These are phyloP conservation scores for Darwinula stevensoni DNA, from an alignment of 2,888 invertebrate species.

Conservation along the genomic window DNA sequence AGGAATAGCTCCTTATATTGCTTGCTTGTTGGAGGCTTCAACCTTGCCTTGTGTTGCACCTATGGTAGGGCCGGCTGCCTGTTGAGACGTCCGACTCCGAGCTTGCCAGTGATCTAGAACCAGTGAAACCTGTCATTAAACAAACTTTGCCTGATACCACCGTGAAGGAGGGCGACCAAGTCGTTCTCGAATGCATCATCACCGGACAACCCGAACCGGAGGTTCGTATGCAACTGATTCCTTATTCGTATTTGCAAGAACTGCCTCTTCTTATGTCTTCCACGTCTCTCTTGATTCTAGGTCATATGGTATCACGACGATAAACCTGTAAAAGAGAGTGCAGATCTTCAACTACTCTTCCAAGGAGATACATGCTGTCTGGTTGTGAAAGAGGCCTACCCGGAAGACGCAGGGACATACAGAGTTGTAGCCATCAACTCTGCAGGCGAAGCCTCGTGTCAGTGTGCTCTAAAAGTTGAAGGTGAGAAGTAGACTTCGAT, in stretches of 20 bases:
- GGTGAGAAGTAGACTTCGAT: slow-evolving; percentile 12
- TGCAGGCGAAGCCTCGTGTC: slow-evolving; percentile 46
- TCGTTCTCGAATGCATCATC: slow-evolving; percentile 40
- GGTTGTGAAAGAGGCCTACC: slow-evolving; percentile 34
- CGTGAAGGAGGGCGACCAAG: slow-evolving; percentile 33
- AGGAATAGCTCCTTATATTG: too few relatives aligned
- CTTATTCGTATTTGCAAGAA: neutral
- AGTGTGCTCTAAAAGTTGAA: slow-evolving; percentile 28
- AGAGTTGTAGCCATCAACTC: slow-evolving; percentile 52
- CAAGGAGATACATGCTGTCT: slow-evolving; percentile 51
- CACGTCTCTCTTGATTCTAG: slow-evolving; percentile 14
- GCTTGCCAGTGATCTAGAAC: slow-evolving; percentile 32
- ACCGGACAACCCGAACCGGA: slow-evolving; percentile 52
- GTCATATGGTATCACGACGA: slow-evolving; percentile 47
- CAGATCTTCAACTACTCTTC: slow-evolving; percentile 46
- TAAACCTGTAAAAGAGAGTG: slow-evolving; percentile 47
- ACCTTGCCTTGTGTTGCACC: neutral
- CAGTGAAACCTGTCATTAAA: slow-evolving; percentile 37
- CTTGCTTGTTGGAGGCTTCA: neutral
- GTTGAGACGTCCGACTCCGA: slow-evolving; percentile 39
- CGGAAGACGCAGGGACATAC: slow-evolving; percentile 45
- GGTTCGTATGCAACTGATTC: slow-evolving; percentile 17
- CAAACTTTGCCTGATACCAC: slow-evolving; percentile 32
- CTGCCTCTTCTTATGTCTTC: neutral
- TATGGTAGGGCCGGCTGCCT: slow-evolving; percentile 24